phyloP scores from a whole-genome alignment of 2,888 invertebrate genomes.

The Cecidostiba fungosa region DNA sequence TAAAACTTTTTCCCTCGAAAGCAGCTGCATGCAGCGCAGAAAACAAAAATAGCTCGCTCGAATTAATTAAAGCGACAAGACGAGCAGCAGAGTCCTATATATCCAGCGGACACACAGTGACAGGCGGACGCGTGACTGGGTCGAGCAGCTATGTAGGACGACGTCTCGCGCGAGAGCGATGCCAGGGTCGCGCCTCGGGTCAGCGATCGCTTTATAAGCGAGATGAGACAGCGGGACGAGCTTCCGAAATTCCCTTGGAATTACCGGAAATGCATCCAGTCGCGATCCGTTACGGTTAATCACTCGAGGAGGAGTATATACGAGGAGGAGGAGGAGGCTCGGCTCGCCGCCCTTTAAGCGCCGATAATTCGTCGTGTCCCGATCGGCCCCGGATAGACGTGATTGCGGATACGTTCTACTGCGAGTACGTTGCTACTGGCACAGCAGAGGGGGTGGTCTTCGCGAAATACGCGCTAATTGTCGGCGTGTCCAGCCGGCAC shows the following conservation, averaged over 20 bases:
- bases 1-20: background rate
- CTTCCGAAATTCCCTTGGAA: constrained; percentile 59
- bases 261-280: constrained; percentile 55
- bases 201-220: constrained; percentile 53
- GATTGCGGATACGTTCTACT: constrained; percentile 29
- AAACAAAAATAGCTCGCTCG: constrained; percentile 3
- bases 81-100: background rate
- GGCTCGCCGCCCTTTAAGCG: constrained; percentile 47
- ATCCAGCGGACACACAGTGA: background rate
- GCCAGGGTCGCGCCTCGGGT: constrained; percentile 19
- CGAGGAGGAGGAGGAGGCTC: background rate
- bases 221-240: background rate
- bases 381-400: background rate
- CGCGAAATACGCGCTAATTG: constrained; percentile 31
- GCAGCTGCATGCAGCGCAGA: background rate
- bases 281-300: constrained; percentile 59
- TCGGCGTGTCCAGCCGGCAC: constrained; percentile 6
- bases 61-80: constrained; percentile 26
- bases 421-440: background rate
- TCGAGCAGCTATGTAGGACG: background rate
- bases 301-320: constrained; percentile 5
- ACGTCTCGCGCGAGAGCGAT: background rate
- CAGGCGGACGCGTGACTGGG: background rate
- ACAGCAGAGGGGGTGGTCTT: background rate
- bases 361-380: constrained; percentile 47